Conservation (phyloP, 2,888 invertebrate species). For the Drosophila kanekoi region DNA sequence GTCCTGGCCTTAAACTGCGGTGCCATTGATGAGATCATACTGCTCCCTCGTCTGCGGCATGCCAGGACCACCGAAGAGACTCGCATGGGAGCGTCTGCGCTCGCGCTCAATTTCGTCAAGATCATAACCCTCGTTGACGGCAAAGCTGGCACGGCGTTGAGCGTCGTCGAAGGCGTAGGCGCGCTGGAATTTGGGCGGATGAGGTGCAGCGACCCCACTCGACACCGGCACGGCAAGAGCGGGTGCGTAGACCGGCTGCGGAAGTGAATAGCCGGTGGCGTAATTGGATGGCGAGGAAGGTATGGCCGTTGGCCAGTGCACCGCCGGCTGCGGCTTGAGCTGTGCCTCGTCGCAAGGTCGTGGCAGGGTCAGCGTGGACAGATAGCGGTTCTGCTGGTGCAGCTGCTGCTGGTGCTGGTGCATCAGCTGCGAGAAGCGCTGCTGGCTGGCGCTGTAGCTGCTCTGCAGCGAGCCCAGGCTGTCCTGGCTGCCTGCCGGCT, state of each 20-base stretch:
- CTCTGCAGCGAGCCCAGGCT: constrained; percentile 66
- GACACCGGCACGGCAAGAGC: constrained; percentile 21
- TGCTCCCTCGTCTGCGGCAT: constrained; percentile 58
- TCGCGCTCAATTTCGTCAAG: constrained; percentile 84
- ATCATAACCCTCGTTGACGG: constrained; percentile 81
- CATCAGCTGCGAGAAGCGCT: constrained; percentile 62
- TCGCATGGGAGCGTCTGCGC: constrained; percentile 84
- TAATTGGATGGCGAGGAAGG: constrained; percentile 84
- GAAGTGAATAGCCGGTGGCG: constrained; percentile 61
- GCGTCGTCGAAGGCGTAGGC: constrained; percentile 81
- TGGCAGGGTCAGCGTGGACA: constrained; percentile 72
- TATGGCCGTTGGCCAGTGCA: constrained; percentile 84
- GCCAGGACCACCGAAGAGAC: constrained; percentile 71
- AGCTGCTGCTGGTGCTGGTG: constrained; percentile 59
- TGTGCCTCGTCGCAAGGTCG: constrained; percentile 67
- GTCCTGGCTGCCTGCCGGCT: constrained; percentile 74
- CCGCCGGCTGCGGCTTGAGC: constrained; percentile 34
- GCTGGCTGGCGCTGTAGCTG: constrained; percentile 55
- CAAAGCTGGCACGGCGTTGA: constrained; percentile 70
- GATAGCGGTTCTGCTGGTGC: constrained; percentile 65
- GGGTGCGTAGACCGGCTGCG: constrained; percentile 64
- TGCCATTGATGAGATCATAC: constrained; percentile 84
- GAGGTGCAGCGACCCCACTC: constrained; percentile 3
- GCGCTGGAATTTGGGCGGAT: constrained; percentile 77
- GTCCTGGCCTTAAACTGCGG: constrained; percentile 78